Evolutionary conservation across 2,113 vertebrate genomes (phyloP), one percentile per base, ranked within the genome.

Genomic region (Poeciliopsis retropinna): DNA sequence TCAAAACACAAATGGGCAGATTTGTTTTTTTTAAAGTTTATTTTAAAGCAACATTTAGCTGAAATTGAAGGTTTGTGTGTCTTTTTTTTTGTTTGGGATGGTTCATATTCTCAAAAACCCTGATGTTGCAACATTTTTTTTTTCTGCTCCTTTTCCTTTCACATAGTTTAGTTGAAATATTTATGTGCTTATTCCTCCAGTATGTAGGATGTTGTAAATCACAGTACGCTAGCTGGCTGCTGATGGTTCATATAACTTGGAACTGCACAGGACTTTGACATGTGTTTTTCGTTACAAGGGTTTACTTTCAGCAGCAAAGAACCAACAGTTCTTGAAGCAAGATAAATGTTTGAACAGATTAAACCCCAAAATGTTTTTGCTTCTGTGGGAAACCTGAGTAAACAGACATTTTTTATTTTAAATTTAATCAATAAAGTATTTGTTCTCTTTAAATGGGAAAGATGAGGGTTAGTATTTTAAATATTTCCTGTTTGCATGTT

Each of bases 341-440:
- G 5, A 19, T 54, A 54, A 19, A 54, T 87, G 61, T 87, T 61
- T 87, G 74, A 47, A 25, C 78, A 83, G 71, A 17, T 27, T 65
- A 29, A 80, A 67, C 64, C 85, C 47, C 30, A 81, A 57, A 82
- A 84, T 80, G 65, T 72, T 22, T 37, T 54, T 91, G 78, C 79
- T 70, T n/a, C 79, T 81, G 79, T 61, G 57, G 27, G 67, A 76
- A 41, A 25, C 44, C 57, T 8, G 63, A 51, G 70, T 32, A 32
- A 22, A 60, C 17, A 72, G 64, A 72, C 82, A 79, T 75, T 7
- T 7, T 54, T 67, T 51, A 70, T 61, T 51, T 65, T 76, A n/a
- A 80, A 72, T 60, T 67, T 57, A 67, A 63, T 68, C 64, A 84
- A 81, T 87, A 86, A 90, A 86, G 70, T 27, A 29, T 76, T 79